Evolutionary conservation across 2,888 invertebrate species (phyloP).

Genomic region (Dasysyrphus tricinctus): DNA sequence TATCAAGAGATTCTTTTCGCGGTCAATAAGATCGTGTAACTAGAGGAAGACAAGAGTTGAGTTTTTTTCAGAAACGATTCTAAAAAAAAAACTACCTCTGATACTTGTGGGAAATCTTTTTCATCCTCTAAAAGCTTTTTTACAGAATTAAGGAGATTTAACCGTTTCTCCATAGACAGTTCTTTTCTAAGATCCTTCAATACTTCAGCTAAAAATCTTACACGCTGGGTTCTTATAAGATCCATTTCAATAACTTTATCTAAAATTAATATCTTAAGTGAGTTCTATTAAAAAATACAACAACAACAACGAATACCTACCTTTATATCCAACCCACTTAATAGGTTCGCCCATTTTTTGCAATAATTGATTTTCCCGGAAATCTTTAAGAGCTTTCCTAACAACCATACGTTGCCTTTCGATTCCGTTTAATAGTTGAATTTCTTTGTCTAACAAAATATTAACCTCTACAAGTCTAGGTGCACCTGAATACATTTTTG

Average conservation of each 20-base stretch:
- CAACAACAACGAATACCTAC: slow-evolving; percentile 78
- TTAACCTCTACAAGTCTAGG: slow-evolving; percentile 89
- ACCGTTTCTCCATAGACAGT: slow-evolving; percentile 86
- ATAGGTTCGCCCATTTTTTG: slow-evolving; percentile 89
- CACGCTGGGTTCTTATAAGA: slow-evolving; percentile 91
- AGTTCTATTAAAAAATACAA: too few relatives aligned
- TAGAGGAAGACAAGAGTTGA: not conserved
- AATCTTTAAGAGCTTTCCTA: slow-evolving; percentile 86
- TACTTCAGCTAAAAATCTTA: slow-evolving; percentile 89
- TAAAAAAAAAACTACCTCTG: slow-evolving; percentile 78
- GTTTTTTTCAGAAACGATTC: not conserved
- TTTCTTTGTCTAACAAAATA: slow-evolving; percentile 89
- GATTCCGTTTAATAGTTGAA: slow-evolving; percentile 85
- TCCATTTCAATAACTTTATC: slow-evolving; percentile 89
- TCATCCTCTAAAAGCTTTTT: slow-evolving; percentile 85
- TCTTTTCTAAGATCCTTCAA: slow-evolving; percentile 88
- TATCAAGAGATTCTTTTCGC: slow-evolving; percentile 81
- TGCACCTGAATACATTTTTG: slow-evolving; percentile 87
- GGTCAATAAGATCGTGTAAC: slow-evolving; percentile 80
- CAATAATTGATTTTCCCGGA: slow-evolving; percentile 86
- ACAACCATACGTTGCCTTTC: slow-evolving; percentile 88
- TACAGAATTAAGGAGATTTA: slow-evolving; percentile 88
- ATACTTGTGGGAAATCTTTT: slow-evolving; percentile 79
- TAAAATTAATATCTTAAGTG: slow-evolving; percentile 54
- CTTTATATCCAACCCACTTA: slow-evolving; percentile 90